phyloP scores from a whole-genome alignment of 2,797 vertebrate species.

The Tangara arthus region DNA sequence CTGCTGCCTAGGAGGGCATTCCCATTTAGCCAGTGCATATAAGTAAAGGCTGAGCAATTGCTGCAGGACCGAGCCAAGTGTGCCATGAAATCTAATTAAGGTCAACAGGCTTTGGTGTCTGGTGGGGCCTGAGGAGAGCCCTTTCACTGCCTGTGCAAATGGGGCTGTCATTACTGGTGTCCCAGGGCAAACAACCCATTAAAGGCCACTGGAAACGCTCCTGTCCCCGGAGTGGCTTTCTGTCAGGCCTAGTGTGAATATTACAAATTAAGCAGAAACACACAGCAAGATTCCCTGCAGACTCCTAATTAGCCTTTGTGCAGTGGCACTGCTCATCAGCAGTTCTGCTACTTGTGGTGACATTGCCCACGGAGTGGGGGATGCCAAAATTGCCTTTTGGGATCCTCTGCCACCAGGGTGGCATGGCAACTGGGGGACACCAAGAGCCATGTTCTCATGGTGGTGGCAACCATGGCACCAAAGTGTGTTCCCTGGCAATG shows the following conservation, averaged over 20 bases:
- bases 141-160: not conserved
- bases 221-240: not conserved
- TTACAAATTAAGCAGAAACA: constrained; percentile 37
- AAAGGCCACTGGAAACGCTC: not conserved
- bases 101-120: constrained; percentile 1
- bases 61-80: not conserved
- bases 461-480: rapidly evolving
- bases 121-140: constrained; percentile 3
- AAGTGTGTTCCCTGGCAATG: rapidly evolving
- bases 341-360: not conserved
- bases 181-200: constrained; percentile 4
- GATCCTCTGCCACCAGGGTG: rapidly evolving
- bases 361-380: rapidly evolving
- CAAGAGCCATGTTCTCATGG: rapidly evolving
- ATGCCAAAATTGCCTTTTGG: not conserved
- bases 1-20: not conserved
- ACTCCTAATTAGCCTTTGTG: not conserved
- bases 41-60: constrained; percentile 3
- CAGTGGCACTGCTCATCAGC: not conserved
- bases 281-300: not conserved
- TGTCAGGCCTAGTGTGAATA: constrained; percentile 22
- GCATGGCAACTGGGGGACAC: rapidly evolving
- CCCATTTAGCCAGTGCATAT: not conserved
- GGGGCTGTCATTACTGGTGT: not conserved
- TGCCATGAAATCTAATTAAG: constrained; percentile 52